Evolutionary conservation across 2,888 invertebrate genomes (phyloP).

Genomic region (Tenthredo mesomela): DNA sequence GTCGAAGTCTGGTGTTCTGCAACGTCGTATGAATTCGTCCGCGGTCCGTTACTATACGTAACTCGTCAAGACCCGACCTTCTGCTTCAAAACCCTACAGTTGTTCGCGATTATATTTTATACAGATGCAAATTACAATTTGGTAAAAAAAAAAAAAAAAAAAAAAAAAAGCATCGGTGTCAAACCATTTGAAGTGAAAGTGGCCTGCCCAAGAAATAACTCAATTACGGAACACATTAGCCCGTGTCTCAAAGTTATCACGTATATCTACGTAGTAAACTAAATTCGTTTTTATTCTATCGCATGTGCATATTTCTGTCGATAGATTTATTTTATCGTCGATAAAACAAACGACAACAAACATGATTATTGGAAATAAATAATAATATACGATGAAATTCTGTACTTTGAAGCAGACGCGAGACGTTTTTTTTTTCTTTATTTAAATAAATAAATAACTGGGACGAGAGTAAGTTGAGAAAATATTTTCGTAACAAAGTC

Average conservation of each 20-base stretch:
- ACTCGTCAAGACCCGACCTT: conserved; percentile 38
- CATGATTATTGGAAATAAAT: not conserved
- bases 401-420: conserved; percentile 26
- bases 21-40: conserved; percentile 70
- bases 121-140: not conserved
- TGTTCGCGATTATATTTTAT: not conserved
- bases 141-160: not conserved
- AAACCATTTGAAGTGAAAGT: conserved; percentile 23
- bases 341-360: not conserved
- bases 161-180: not conserved
- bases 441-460: not conserved
- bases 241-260: no score
- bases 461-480: conserved; percentile 10
- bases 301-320: not conserved
- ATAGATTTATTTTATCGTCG: not conserved
- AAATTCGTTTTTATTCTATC: not conserved
- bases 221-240: no score
- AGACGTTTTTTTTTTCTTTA: not conserved
- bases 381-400: not conserved
- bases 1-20: conserved; percentile 63
- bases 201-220: no score
- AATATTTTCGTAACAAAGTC: not conserved
- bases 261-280: not conserved
- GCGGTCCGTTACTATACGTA: conserved; percentile 61
- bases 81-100: conserved; percentile 53